Conservation (phyloP, 2,888 invertebrate genomes). For the Cyaniris semiargus region DNA sequence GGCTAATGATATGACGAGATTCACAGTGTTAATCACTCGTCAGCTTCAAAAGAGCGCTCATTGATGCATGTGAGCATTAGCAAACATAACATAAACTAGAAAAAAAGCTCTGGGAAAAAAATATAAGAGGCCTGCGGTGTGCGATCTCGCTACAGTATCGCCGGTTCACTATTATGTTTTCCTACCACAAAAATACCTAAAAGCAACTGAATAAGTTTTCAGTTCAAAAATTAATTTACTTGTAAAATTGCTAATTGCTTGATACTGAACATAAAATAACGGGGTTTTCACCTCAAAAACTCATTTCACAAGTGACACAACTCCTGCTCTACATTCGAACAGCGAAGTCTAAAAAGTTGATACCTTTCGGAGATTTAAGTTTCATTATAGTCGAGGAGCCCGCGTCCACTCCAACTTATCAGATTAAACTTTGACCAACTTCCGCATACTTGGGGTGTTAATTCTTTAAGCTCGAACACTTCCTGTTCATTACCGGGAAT, state of each 20-base stretch:
- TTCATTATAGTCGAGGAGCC: constrained; percentile 12
- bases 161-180: too few relatives aligned
- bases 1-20: not conserved
- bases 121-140: not conserved
- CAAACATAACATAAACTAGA: not conserved
- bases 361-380: constrained; percentile 2
- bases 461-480: constrained; percentile 24
- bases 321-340: not conserved
- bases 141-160: too few relatives aligned
- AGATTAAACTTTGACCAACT: constrained; percentile 17
- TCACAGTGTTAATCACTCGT: not conserved
- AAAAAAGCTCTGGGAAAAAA: not conserved
- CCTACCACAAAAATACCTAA: too few relatives aligned
- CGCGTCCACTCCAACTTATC: constrained; percentile 24
- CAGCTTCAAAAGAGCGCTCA: not conserved
- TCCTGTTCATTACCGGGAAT: not conserved
- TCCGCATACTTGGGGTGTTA: constrained; percentile 27
- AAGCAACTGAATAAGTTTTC: too few relatives aligned
- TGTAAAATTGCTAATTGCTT: too few relatives aligned
- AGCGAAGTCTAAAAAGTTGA: not conserved
- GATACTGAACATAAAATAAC: too few relatives aligned
- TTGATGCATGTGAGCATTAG: not conserved
- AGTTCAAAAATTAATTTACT: too few relatives aligned
- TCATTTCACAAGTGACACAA: not conserved
- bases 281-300: not conserved